phyloP scores from a whole-genome alignment of 2,113 vertebrate species.

The Rostratula benghalensis region DNA sequence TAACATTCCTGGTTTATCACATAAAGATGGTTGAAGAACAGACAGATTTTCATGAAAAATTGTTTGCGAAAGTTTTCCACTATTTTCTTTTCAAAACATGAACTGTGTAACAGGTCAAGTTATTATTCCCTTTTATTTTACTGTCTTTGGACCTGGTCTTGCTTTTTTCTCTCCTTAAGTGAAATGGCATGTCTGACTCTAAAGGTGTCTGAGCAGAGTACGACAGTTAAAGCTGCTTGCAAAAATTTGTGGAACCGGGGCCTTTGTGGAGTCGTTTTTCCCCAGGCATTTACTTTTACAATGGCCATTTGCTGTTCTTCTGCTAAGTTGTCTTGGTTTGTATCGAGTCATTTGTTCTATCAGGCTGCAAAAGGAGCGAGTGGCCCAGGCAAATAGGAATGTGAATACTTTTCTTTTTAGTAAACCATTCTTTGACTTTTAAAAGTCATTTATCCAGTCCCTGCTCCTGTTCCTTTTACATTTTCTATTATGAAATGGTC shows the following conservation, averaged over 20 bases:
- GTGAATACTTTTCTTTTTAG: background rate
- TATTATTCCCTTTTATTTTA: background rate
- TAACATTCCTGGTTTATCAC: background rate
- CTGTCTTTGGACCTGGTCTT: background rate
- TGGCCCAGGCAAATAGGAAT: background rate
- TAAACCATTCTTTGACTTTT: background rate
- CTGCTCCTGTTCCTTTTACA: background rate
- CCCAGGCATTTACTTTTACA: constrained; percentile 44
- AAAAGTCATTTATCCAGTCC: background rate
- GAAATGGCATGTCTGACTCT: background rate
- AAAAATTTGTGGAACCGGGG: background rate
- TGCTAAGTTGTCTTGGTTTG: constrained; percentile 16
- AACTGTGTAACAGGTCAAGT: background rate
- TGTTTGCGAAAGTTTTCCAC: background rate
- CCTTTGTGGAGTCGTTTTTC: background rate
- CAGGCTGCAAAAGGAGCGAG: constrained; percentile 11
- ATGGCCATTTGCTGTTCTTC: constrained; percentile 50
- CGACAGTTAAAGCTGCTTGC: background rate
- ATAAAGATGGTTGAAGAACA: background rate
- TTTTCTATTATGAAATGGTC: background rate
- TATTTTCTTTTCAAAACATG: background rate
- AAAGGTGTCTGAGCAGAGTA: constrained; percentile 4
- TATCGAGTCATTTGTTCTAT: constrained; percentile 26
- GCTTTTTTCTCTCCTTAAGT: background rate
- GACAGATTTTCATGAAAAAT: background rate